Conservation (phyloP, 2,797 vertebrate species). For the Kryptopterus vitreolus region DNA sequence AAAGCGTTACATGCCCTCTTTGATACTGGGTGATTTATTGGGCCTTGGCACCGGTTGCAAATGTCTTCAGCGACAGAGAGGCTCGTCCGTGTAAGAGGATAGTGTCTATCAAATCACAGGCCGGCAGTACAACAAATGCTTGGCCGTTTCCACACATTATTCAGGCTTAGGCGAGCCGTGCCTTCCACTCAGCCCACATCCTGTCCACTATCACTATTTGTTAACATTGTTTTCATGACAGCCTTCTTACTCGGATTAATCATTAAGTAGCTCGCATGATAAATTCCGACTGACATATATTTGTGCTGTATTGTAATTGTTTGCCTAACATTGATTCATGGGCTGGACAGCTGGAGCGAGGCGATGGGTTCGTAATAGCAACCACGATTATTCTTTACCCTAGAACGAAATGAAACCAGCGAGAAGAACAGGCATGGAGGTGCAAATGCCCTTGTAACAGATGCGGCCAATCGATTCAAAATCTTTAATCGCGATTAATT, state of each 20-base stretch:
- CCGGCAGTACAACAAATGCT: conserved; percentile 63
- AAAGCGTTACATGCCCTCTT: conserved; percentile 82
- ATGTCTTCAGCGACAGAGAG: conserved; percentile 71
- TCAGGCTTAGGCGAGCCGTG: conserved; percentile 49
- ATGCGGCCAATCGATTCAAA: no score
- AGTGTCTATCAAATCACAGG: conserved; percentile 71
- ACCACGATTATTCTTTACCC: background rate
- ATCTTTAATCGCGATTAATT: no score
- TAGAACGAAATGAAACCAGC: background rate
- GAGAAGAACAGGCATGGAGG: background rate
- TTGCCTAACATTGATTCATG: conserved; percentile 7
- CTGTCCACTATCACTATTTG: conserved; percentile 45
- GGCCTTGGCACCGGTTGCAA: conserved; percentile 76
- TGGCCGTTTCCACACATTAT: conserved; percentile 59
- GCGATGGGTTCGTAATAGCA: background rate
- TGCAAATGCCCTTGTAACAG: background rate
- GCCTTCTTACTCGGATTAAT: conserved; percentile 36
- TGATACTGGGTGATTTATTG: conserved; percentile 83
- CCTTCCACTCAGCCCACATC: conserved; percentile 42
- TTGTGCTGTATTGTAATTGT: conserved; percentile 17
- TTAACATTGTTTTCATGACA: conserved; percentile 43
- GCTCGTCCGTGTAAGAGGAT: conserved; percentile 69
- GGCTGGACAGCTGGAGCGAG: background rate
- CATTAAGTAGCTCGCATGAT: conserved; percentile 41
- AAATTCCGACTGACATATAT: conserved; percentile 23